Conservation (phyloP, 1,140 invertebrate species). For the Paraescarpia echinospica region DNA sequence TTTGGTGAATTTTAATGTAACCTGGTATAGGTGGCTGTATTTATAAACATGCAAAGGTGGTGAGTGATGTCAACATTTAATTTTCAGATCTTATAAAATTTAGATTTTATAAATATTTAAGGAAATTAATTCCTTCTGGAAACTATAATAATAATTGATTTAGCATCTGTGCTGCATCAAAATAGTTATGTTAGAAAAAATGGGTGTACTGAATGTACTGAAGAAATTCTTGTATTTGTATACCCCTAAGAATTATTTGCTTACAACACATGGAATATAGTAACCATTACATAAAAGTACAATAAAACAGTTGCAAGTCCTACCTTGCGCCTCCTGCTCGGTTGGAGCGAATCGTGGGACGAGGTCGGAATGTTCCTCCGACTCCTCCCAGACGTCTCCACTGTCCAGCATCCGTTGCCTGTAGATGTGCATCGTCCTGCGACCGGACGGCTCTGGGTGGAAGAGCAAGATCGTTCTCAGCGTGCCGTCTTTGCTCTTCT, state of each 20-base stretch:
- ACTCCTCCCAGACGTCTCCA: not conserved
- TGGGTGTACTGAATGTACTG: no score
- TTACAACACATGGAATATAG: no score
- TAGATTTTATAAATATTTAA: not conserved
- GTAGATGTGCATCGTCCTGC: not conserved
- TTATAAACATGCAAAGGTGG: no score
- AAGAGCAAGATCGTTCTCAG: not conserved
- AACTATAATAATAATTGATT: no score
- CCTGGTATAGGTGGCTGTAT: no score
- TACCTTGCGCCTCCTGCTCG: conserved; percentile 30
- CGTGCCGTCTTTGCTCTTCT: not conserved
- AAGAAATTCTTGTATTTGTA: no score
- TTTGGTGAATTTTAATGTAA: no score
- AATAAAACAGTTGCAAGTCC: not conserved
- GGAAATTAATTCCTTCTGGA: not conserved
- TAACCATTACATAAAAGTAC: not conserved
- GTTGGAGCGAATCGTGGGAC: conserved; percentile 13
- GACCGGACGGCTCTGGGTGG: not conserved
- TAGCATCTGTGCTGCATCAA: no score
- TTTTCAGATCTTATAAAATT: no score
- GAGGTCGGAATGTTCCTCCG: not conserved
- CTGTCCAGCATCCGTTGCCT: not conserved
- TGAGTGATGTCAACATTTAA: no score
- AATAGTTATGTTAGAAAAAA: no score
- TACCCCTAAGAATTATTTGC: no score